Percentiles rank a stretch among this genome's conserved stretches.
Evolutionary conservation across 2,888 invertebrate genomes (phyloP).

Genomic region (Lutraria lutraria): DNA sequence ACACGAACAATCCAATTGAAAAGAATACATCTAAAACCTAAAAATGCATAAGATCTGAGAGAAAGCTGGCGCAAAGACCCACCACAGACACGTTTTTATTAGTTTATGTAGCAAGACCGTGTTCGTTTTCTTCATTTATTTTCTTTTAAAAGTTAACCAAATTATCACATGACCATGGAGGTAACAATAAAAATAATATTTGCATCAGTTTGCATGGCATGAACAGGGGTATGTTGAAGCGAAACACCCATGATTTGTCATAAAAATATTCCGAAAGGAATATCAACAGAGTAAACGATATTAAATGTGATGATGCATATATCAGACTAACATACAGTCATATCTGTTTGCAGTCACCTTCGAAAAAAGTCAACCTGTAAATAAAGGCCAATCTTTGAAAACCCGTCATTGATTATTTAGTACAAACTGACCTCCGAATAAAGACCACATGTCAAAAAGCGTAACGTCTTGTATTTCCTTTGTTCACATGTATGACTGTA

Average conservation of each 20-base stretch:
- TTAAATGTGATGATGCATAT: too few species aligned
- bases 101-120: slow-evolving; percentile 30
- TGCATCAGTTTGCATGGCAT: slow-evolving; percentile 12
- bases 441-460: too few species aligned
- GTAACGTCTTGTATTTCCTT: too few species aligned
- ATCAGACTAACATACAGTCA: too few species aligned
- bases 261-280: neutral
- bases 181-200: slow-evolving; percentile 41
- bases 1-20: neutral
- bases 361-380: too few species aligned
- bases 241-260: neutral
- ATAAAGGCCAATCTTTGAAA: too few species aligned
- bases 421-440: too few species aligned
- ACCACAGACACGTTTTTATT: slow-evolving; percentile 42
- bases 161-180: slow-evolving; percentile 46
- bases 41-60: neutral
- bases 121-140: slow-evolving; percentile 36
- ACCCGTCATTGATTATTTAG: too few species aligned
- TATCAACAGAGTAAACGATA: too few species aligned
- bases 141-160: slow-evolving; percentile 36
- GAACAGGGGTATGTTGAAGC: slow-evolving; percentile 28
- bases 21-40: neutral
- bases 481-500: too few species aligned
- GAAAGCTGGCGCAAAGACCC: slow-evolving; percentile 8
- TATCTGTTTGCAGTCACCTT: too few species aligned